Evolutionary conservation across 2,113 vertebrate genomes (phyloP), one percentile per base, ranked within the genome.

Genomic region (Bettongia penicillata): DNA sequence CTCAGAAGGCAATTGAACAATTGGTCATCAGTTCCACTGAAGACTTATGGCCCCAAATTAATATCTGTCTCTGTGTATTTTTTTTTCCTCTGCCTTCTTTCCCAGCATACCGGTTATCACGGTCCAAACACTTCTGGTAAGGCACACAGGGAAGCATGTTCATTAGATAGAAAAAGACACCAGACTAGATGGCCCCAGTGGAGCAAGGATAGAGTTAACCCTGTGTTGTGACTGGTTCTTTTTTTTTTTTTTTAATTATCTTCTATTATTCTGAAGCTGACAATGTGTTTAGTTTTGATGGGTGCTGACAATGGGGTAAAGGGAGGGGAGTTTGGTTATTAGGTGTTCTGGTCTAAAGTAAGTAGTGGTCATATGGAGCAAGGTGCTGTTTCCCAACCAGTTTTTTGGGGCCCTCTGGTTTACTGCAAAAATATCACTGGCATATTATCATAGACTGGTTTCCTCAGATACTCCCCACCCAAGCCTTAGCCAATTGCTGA

Each of bases 1-100:
- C 57, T 94, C 61, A 96, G 90, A 93, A 94, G 90, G 55, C n/a
- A 94, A 61, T 37, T 91, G 51, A 1, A n/a, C 28, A 47, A 77
- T 50, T 61, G 94, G 91, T 95, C 91, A 95, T 53, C 93, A 93
- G 89, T 52, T 93, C 91, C 23, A 53, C 53, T 95, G 91, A 48
- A 57, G 12, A 5, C 57, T 93, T 89, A 90, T 43, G 95, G 47
- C 53, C 96, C 92, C 95, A 96, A 96, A 92, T 91, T 55, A 96
- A 92, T 92, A 95, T 48, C 91, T 89, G 91, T 95, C 51, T 49
- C n/a, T 51, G n/a, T 25, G 48, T 31, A 93, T 94, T 94, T 50
- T 92, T 92, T 68, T 84, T 95, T 93, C 68, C 95, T 96, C 95
- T 92, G 89, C 93, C 92, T 94, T 96, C n/a, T n/a, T 94, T 90